These are phyloP conservation scores for Limonius californicus DNA, from an alignment of 1,140 invertebrate genomes.

Conservation along the genomic window DNA sequence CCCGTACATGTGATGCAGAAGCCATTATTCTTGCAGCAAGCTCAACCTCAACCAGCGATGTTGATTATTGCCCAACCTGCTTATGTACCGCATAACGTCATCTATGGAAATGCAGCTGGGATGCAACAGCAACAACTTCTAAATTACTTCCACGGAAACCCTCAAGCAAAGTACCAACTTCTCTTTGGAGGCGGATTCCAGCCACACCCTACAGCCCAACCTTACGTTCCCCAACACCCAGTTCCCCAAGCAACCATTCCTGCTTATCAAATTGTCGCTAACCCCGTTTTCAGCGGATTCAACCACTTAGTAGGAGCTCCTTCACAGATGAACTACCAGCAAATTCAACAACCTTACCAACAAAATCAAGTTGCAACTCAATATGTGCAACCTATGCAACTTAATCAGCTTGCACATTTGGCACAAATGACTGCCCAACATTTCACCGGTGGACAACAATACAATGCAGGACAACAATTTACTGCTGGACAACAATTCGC, in stretches of 20 bases:
- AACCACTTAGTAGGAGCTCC: constrained; percentile 14
- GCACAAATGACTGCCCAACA: constrained; percentile 38
- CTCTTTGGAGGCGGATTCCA: constrained; percentile 27
- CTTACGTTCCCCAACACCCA: constrained; percentile 16
- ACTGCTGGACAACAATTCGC: constrained; percentile 22
- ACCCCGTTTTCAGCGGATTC: constrained; percentile 6
- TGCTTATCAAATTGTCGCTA: constrained; percentile 16
- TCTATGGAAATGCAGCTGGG: constrained; percentile 19
- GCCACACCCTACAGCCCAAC: constrained; percentile 21
- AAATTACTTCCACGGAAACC: constrained; percentile 35
- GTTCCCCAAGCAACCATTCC: not conserved
- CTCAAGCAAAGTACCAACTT: constrained; percentile 32
- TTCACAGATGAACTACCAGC: constrained; percentile 8
- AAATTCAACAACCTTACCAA: constrained; percentile 10
- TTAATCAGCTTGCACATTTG: constrained; percentile 31
- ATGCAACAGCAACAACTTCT: constrained; percentile 30
- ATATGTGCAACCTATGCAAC: constrained; percentile 11
- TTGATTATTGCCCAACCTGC: constrained; percentile 41
- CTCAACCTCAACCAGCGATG: constrained; percentile 32
- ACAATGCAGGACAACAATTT: too few relatives aligned
- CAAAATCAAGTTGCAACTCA: not conserved
- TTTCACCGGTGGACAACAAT: too few relatives aligned
- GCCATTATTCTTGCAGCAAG: constrained; percentile 22
- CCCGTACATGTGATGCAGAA: constrained; percentile 26
- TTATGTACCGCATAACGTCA: constrained; percentile 26